Evolutionary conservation across 2,113 vertebrate genomes (phyloP).

Genomic region (Verasper variegatus): DNA sequence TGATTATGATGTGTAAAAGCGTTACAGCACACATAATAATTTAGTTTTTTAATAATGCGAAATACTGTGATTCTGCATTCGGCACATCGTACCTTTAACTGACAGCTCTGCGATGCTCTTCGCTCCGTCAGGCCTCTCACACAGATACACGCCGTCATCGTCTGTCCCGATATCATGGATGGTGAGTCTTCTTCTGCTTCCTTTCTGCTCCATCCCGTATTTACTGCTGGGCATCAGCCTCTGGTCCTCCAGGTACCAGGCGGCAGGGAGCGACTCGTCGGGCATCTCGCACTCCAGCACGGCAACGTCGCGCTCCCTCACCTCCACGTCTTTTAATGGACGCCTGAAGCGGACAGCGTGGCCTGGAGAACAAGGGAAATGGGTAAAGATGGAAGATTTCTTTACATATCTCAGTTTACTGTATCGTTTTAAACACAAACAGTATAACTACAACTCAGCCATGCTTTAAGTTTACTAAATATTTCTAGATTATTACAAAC

Average conservation of each 20-base stretch:
- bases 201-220: conserved; percentile 91
- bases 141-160: conserved; percentile 94
- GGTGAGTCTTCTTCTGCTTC: conserved; percentile 86
- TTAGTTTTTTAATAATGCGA: not conserved
- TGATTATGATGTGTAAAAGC: no score
- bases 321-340: conserved; percentile 88
- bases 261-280: conserved; percentile 83
- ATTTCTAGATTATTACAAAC: no score
- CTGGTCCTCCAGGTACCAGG: conserved; percentile 95
- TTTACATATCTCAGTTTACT: not conserved
- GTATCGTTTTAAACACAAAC: no score
- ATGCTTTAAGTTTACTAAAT: not conserved
- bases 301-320: conserved; percentile 85
- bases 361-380: conserved; percentile 72
- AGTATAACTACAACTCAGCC: no score
- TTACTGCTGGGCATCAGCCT: conserved; percentile 88
- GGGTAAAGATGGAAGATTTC: not conserved
- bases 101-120: conserved; percentile 92
- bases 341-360: conserved; percentile 86
- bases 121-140: conserved; percentile 92
- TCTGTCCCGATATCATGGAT: conserved; percentile 88
- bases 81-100: conserved; percentile 83
- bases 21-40: not conserved
- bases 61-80: not conserved
- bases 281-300: conserved; percentile 95